Conservation (phyloP, 2,113 vertebrate genomes). For the Dendrocopos noguchii region DNA sequence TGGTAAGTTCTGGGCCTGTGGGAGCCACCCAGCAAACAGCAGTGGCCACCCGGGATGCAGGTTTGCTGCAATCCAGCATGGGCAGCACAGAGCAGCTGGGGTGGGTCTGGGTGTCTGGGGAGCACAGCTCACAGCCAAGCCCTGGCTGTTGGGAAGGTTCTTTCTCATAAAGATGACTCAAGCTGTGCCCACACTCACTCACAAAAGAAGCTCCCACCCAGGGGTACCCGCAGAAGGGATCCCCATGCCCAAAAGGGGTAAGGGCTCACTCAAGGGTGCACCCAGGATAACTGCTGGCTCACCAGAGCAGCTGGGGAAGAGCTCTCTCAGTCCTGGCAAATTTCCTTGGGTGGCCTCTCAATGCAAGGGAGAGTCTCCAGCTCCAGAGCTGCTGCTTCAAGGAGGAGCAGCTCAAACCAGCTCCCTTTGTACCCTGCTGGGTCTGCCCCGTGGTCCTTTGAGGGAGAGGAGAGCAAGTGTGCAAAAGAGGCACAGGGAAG, state of each 20-base stretch:
- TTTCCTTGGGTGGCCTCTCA: no score
- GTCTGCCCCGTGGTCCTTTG: no score
- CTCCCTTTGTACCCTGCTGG: background rate
- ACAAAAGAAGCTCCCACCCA: background rate
- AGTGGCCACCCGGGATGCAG: background rate
- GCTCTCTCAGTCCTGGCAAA: background rate
- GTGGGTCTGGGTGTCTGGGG: background rate
- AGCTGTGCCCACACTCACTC: background rate
- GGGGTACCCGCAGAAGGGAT: background rate
- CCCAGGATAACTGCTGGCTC: background rate
- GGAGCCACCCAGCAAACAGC: background rate
- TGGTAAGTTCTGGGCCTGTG: fast-evolving
- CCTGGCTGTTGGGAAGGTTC: background rate
- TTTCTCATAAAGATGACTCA: background rate
- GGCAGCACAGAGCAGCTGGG: background rate
- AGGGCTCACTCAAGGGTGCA: no score
- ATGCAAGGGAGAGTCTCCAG: background rate
- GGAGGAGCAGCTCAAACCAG: background rate
- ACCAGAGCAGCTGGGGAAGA: no score
- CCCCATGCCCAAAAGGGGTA: background rate
- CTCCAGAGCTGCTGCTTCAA: background rate
- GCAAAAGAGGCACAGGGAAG: background rate
- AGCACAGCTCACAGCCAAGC: no score
- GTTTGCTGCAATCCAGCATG: background rate
- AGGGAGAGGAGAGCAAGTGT: background rate